Conservation (phyloP, 53 echinoderm and acorn worm species). For the Holothuria scabra region DNA sequence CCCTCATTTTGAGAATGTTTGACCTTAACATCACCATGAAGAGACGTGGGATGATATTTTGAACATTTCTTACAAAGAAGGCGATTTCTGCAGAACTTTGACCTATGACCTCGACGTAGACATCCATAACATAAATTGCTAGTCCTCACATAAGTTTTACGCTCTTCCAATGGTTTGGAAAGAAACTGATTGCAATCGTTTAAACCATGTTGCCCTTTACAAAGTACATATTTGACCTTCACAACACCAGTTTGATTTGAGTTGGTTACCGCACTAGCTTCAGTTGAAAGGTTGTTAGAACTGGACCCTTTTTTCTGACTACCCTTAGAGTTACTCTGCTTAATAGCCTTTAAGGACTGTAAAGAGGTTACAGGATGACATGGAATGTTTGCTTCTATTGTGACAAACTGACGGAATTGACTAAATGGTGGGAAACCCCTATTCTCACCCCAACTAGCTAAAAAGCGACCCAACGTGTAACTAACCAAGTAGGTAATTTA, state of each 20-base stretch:
- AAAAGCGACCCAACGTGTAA: no score
- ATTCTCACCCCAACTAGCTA: no score
- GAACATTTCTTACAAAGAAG: no score
- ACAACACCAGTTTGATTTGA: no score
- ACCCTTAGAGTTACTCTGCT: neutral
- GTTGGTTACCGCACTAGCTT: neutral
- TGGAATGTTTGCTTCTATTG: no score
- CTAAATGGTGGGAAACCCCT: no score
- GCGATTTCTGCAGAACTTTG: slow-evolving; percentile 11
- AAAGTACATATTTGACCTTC: neutral
- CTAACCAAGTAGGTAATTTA: no score
- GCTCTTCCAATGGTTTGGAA: neutral
- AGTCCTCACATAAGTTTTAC: slow-evolving; percentile 3
- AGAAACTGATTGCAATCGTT: slow-evolving; percentile 1
- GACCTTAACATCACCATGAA: slow-evolving; percentile 1
- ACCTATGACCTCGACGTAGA: slow-evolving; percentile 17
- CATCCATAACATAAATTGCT: slow-evolving; percentile 20
- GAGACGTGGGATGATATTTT: neutral
- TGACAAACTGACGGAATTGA: no score
- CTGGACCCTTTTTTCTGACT: neutral
- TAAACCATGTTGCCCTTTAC: neutral
- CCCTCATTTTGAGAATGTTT: neutral
- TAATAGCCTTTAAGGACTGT: neutral
- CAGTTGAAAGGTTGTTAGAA: slow-evolving; percentile 10
- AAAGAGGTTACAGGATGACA: no score